phyloP scores from a whole-genome alignment of 2,797 vertebrate species.

The Lepilemur septentrionalis region DNA sequence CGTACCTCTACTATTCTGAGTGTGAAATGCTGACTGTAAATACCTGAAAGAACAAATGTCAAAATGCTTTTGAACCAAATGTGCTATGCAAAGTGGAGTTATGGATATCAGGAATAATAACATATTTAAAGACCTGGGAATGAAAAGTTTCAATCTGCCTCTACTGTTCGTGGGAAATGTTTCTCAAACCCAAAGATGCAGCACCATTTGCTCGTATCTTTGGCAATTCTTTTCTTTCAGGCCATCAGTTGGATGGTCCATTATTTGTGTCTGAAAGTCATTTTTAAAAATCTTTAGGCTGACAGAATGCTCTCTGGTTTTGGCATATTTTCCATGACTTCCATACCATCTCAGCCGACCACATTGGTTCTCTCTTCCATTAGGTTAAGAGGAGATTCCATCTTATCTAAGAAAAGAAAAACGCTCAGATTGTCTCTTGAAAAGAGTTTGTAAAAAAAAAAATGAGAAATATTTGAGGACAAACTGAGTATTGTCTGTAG shows the following conservation, averaged over 20 bases:
- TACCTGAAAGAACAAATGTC: not conserved
- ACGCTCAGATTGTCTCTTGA: not conserved
- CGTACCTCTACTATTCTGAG: not conserved
- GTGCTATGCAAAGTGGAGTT: slow-evolving; percentile 19
- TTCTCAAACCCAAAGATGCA: not conserved
- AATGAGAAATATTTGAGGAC: not conserved
- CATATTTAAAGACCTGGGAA: not conserved
- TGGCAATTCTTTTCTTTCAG: not conserved
- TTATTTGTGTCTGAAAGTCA: not conserved
- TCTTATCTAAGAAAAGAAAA: not conserved
- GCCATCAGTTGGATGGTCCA: not conserved
- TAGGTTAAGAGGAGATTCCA: not conserved
- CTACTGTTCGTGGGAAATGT: not conserved
- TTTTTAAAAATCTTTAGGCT: not conserved
- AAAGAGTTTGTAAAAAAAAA: not conserved
- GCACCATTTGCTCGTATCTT: not conserved
- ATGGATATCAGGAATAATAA: slow-evolving; percentile 47
- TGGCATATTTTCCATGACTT: not conserved
- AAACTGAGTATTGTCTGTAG: not conserved
- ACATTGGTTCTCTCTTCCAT: not conserved
- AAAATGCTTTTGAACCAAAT: slow-evolving; percentile 22
- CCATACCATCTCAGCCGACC: not conserved
- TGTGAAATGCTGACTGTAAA: slow-evolving; percentile 55
- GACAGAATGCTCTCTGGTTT: not conserved
- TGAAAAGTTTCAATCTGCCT: not conserved